These are phyloP conservation scores for Megathymus violae DNA, from an alignment of 1,140 invertebrate genomes.

Conservation along the genomic window DNA sequence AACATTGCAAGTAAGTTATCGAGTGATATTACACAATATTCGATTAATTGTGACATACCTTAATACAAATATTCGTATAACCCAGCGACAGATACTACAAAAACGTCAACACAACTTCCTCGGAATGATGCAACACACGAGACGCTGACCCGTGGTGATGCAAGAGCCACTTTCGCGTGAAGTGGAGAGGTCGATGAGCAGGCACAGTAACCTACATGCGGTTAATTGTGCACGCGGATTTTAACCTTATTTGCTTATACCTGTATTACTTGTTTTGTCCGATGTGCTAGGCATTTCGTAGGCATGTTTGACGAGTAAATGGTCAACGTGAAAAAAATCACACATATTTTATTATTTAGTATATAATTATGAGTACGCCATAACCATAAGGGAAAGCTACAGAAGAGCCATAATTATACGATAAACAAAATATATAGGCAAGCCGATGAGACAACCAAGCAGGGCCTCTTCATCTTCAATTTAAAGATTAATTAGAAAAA, in stretches of 20 bases:
- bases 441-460: too few relatives aligned
- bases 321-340: too few relatives aligned
- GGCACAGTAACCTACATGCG: constrained; percentile 68
- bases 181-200: constrained; percentile 55
- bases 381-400: too few relatives aligned
- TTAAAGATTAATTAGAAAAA: too few relatives aligned
- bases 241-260: constrained; percentile 44
- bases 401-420: too few relatives aligned
- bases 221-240: constrained; percentile 45
- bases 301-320: neutral
- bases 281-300: constrained; percentile 7
- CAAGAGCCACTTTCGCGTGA: constrained; percentile 72
- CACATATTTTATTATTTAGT: too few relatives aligned
- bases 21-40: neutral
- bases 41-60: neutral
- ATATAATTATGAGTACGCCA: too few relatives aligned
- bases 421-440: too few relatives aligned
- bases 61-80: constrained; percentile 1
- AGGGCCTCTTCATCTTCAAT: too few relatives aligned
- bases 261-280: constrained; percentile 20
- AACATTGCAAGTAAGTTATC: neutral
- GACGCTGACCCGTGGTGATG: constrained; percentile 50
- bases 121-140: constrained; percentile 24
- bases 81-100: neutral
- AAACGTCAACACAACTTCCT: constrained; percentile 26